Base-by-base conservation (phyloP, 2,113 vertebrate genomes). In the Neopipo cinnamomea region DNA sequence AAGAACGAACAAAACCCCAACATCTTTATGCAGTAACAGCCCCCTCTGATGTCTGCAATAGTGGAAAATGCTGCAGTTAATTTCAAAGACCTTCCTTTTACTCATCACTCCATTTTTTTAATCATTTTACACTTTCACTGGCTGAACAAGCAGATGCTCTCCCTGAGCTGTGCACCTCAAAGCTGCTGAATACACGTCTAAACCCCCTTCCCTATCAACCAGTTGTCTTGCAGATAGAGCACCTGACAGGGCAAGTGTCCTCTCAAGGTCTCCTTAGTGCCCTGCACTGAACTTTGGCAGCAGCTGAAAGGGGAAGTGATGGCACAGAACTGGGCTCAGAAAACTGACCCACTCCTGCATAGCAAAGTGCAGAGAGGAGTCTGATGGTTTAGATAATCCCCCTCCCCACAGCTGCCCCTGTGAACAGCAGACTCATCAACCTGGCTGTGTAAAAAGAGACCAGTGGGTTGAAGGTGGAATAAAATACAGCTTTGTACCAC, bases 141-240 rank as follows among this genome's bases (percentile, higher is more conserved):
- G 14, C 52, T 59, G 61, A n/a, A 62, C 5, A 25, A 58, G 18
- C 15, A 44, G 53, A 84, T 0, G 0, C 31, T 88, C 33, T 73
- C 52, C 44, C 47, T 56, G 56, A 63, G 52, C 73, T 41, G 2
- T 39, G 61, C 16, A 53, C 47, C 27, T 71, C 5, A 0, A 77
- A 70, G 47, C 47, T 82, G 66, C 58, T 1, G 0, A 67, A 22
- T 9, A 20, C 0, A 0, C 5, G 5, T 4, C 52, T 49, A n/a
- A 67, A 41, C 1, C 25, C 20, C 25, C 22, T 53, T 74, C 19
- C 20, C 35, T 68, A 21, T 37, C 46, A 67, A 21, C 22, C 52
- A 7, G 6, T 23, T 82, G 74, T n/a, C 62, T 78, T 59, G 56
- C 39, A 28, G 28, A 13, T 11, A 70, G 10, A 59, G 59, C 20